Evolutionary conservation across 2,797 vertebrate genomes (phyloP), one percentile per base, ranked within the genome.

Genomic region (Pipistrellus nathusii): DNA sequence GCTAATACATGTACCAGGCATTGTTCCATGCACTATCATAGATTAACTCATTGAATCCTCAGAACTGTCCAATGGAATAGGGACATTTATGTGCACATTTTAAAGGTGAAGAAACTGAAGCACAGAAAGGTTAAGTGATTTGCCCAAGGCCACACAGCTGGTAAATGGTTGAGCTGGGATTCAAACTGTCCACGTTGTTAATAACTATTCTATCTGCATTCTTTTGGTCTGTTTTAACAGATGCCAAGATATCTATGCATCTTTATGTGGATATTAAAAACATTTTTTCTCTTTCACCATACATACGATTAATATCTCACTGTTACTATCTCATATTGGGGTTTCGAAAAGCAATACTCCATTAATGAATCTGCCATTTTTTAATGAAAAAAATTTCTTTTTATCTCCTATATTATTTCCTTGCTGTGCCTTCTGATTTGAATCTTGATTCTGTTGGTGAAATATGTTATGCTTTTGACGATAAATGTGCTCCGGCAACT

Each of bases 241-340:
- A 71, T 93, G 20, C 64, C 53, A 78, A 73, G 72, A 53, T 91
- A 62, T 30, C 35, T 92, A 3, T 83, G 17, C 3, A 21, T 84
- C 55, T 85, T 91, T 91, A 76, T n/a, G n/a, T 48, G 51, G 59
- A 41, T 89, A 72, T 89, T 84, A 80, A 91, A 85, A 80, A 62
- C n/a, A 69, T 32, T 91, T 96, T 82, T 82, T 25, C 62, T 78
- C 2, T 20, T 96, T 78, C 51, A 44, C 3, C 6, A 41, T 75
- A 85, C 81, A 13, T 35, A 20, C 90, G 77, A 72, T 91, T 80
- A 86, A 23, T 87, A 55, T 77, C n/a, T 93, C 76, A 57, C 69
- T 87, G 51, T 48, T 89, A 78, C 38, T 48, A 71, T 68, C 53
- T 73, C 15, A 77, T 48, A 41, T 8, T 94, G 32, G 23, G 66